Percentiles rank a stretch among this genome's conserved stretches.
Evolutionary conservation across 2,888 invertebrate genomes (phyloP).

Genomic region (Luperina testacea): DNA sequence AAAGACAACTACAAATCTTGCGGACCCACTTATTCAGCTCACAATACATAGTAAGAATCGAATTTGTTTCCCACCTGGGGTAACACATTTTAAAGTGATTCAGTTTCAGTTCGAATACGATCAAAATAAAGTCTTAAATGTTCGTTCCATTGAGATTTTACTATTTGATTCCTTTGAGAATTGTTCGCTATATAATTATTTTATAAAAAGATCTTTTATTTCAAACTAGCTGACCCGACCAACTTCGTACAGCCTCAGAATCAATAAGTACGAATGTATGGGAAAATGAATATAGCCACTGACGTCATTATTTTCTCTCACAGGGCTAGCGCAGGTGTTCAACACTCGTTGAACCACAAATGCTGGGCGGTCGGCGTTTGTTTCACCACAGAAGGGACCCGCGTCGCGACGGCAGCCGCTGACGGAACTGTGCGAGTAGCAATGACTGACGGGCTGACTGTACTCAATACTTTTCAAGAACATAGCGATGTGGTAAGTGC

Average conservation of each 20-base stretch:
- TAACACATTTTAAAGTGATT: not conserved
- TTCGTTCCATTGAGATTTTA: not conserved
- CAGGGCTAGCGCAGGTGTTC: constrained; percentile 95
- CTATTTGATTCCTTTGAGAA: not conserved
- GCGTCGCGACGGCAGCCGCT: constrained; percentile 96
- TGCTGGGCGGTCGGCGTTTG: constrained; percentile 97
- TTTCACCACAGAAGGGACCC: constrained; percentile 96
- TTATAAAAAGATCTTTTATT: not conserved
- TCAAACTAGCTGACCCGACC: not conserved
- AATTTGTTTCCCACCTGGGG: not conserved
- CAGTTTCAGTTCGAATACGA: not conserved
- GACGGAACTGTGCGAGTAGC: constrained; percentile 97
- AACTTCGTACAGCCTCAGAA: no score
- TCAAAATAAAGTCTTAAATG: not conserved
- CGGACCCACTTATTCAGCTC: not conserved
- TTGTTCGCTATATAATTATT: not conserved
- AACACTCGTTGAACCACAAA: constrained; percentile 96
- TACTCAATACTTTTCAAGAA: constrained; percentile 96
- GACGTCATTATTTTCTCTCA: constrained; percentile 68
- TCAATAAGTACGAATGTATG: no score
- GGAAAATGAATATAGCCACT: not conserved
- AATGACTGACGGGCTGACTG: constrained; percentile 94
- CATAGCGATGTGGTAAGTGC: constrained; percentile 95
- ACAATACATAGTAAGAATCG: not conserved
- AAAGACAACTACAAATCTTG: not conserved